A percentile compares a stretch with the other conserved stretches of the same genome.
Conservation (phyloP, 1,140 invertebrate genomes). For the Zaprionus vittiger region DNA sequence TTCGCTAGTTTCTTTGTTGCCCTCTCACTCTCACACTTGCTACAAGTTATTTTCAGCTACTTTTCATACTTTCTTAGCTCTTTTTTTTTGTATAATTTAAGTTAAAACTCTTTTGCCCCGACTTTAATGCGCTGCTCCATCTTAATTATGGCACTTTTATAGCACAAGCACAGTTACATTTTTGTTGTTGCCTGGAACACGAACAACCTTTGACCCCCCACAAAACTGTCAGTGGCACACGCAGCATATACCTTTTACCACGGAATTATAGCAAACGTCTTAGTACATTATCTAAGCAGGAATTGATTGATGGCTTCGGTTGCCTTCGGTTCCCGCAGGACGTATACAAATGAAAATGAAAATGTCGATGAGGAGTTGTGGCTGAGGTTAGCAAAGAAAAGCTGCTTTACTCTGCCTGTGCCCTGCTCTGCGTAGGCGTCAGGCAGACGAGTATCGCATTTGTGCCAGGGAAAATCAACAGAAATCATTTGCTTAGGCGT, state of each 20-base stretch:
- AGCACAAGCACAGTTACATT: neutral
- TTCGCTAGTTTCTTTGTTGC: conserved; percentile 6
- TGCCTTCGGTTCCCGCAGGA: conserved; percentile 25
- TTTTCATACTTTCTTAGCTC: neutral
- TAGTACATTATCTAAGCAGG: conserved; percentile 58
- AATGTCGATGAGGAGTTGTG: conserved; percentile 4
- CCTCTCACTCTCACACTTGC: conserved; percentile 16
- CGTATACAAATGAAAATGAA: conserved; percentile 28
- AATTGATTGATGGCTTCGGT: conserved; percentile 73
- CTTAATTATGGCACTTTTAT: conserved; percentile 15
- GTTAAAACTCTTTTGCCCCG: neutral
- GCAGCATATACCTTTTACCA: conserved; percentile 48
- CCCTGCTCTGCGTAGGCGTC: neutral
- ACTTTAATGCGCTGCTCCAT: conserved; percentile 2
- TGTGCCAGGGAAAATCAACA: conserved; percentile 53
- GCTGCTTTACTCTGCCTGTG: neutral
- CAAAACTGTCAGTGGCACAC: conserved; percentile 20
- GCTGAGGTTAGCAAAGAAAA: conserved; percentile 1
- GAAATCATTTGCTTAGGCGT: conserved; percentile 51
- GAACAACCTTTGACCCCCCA: conserved; percentile 33
- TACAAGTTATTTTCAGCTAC: conserved; percentile 7
- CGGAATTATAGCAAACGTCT: conserved; percentile 52
- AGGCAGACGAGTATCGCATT: conserved; percentile 25
- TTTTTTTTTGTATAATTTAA: neutral
- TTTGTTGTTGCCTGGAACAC: conserved; percentile 30